Evolutionary conservation across 1,140 invertebrate species (phyloP).

Genomic region (Contarinia nasturtii): DNA sequence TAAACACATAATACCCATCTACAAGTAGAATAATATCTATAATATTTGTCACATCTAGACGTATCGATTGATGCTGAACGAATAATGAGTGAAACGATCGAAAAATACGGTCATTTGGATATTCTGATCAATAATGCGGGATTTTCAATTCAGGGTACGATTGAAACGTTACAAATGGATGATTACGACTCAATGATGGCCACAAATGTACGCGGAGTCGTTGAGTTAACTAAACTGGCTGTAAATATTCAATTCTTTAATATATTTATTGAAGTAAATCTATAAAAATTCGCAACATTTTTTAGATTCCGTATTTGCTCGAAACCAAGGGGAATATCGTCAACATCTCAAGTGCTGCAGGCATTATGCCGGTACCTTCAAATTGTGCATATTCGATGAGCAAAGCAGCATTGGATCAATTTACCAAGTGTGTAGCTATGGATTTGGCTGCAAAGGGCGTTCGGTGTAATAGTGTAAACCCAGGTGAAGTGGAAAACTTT

Average conservation of each 20-base stretch:
- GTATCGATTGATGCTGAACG: constrained; percentile 54
- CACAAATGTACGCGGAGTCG: constrained; percentile 54
- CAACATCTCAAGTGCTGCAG: constrained; percentile 60
- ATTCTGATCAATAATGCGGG: constrained; percentile 79
- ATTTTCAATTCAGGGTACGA: constrained; percentile 55
- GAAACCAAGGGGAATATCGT: constrained; percentile 53
- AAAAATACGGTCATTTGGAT: constrained; percentile 51
- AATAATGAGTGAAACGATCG: constrained; percentile 47
- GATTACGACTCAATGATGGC: constrained; percentile 74
- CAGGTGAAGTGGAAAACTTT: constrained; percentile 31
- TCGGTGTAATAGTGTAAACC: constrained; percentile 39
- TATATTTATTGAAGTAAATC: too few species aligned
- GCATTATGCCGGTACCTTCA: constrained; percentile 58
- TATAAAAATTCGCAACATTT: too few species aligned
- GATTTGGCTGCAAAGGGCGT: constrained; percentile 37
- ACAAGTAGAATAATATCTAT: too few species aligned
- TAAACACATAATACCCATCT: too few species aligned
- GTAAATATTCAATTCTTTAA: too few species aligned
- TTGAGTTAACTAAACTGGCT: constrained; percentile 48
- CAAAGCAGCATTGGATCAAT: constrained; percentile 76
- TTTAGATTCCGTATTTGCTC: constrained; percentile 65
- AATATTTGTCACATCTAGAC: too few species aligned
- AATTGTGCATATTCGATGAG: constrained; percentile 74
- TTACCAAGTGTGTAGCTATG: constrained; percentile 63
- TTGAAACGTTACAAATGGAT: constrained; percentile 63